Evolutionary conservation across 2,113 vertebrate genomes (phyloP), one percentile per base, ranked within the genome.

Genomic region (Macheiramphus alcinus): DNA sequence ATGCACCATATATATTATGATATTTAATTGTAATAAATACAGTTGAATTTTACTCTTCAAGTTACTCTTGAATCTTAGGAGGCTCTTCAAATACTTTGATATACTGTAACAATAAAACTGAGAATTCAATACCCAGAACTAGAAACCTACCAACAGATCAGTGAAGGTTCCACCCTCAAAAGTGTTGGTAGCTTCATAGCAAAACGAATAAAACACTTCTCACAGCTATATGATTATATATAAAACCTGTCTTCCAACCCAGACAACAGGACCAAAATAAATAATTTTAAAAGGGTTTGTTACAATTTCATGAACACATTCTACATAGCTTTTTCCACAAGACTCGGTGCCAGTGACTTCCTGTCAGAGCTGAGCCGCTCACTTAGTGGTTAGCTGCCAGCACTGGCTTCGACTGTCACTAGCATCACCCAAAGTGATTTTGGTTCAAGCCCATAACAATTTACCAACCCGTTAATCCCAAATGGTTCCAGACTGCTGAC

Each of bases 1-100:
- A 62, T 23, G 17, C 21, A 32, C 42, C 1, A 1, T 53, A 82
- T 16, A 29, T 40, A 63, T n/a, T 45, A 52, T 0, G 0, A 40
- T 43, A 72, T 47, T 63, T 66, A 58, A 67, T 43, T 0, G 0
- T 16, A 92, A 40, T n/a, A 66, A 74, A 62, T 42, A 81, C 31
- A 48, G n/a, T 0, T 48, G 10, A 74, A 42, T 68, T 36, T 61
- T 55, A 70, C 31, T 55, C 48, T 70, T 56, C n/a, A 70, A 88
- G 19, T 52, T 71, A 38, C 43, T 65, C 17, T 59, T 36, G 32
- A 67, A n/a, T 23, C 36, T 73, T 27, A 65, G 59, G 20, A 79
- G 15, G 21, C 1, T 67, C 23, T 83, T 62, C 45, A 83, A 53
- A 42, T 58, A 53, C 55, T 50, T 66, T 61, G 27, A 32, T 27